Conservation (phyloP, 64 coral and sea anemone genomes). For the Dendrophyllia cribrosa region DNA sequence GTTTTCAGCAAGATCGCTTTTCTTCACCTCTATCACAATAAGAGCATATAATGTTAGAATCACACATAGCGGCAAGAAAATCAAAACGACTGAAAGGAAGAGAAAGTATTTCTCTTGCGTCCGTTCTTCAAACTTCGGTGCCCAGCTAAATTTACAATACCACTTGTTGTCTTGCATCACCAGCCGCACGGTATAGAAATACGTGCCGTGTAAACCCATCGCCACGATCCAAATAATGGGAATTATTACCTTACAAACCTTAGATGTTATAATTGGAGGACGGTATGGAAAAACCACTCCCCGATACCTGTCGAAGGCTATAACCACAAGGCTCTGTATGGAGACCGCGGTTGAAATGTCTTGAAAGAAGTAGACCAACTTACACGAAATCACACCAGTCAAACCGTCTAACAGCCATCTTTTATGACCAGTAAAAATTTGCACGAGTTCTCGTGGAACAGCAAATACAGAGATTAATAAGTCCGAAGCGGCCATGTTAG, state of each 20-base stretch:
- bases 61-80: not conserved
- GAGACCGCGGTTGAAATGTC: constrained; percentile 52
- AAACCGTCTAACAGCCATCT: constrained; percentile 47
- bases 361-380: constrained; percentile 37
- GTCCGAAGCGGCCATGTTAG: constrained; percentile 59
- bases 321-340: constrained; percentile 52
- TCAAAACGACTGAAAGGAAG: constrained; percentile 7
- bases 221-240: constrained; percentile 28
- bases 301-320: constrained; percentile 51
- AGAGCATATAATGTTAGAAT: not conserved
- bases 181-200: constrained; percentile 36
- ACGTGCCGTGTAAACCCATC: not conserved
- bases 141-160: constrained; percentile 7
- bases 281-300: constrained; percentile 54
- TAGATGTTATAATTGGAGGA: constrained; percentile 18
- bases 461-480: constrained; percentile 35
- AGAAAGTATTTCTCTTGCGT: not conserved
- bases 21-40: not conserved
- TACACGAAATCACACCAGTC: constrained; percentile 29
- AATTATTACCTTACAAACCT: constrained; percentile 2
- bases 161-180: not conserved
- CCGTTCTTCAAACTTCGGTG: constrained; percentile 12
- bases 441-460: constrained; percentile 8
- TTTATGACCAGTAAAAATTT: not conserved
- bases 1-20: not conserved